A percentile compares a stretch with the other conserved stretches of the same genome.
These are phyloP conservation scores for Burhinus bistriatus DNA, from an alignment of 2,113 vertebrate genomes.

Conservation along the genomic window DNA sequence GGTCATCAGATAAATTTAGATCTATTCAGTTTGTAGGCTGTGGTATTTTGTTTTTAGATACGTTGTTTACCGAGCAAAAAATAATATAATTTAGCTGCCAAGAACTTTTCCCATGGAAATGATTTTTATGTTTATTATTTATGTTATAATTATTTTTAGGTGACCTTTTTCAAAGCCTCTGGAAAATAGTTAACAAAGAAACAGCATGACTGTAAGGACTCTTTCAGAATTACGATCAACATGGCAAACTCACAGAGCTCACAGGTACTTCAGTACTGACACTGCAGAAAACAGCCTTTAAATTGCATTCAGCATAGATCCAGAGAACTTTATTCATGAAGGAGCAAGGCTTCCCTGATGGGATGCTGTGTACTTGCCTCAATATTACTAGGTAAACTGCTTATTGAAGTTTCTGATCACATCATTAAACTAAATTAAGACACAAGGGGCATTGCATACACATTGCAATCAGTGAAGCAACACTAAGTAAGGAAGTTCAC, in stretches of 20 bases:
- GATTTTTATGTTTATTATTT: background rate
- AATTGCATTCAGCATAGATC: background rate
- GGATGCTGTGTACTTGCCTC: background rate
- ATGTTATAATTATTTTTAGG: background rate
- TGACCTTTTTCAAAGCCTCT: background rate
- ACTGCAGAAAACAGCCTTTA: background rate
- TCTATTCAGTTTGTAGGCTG: background rate
- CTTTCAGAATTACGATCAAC: background rate
- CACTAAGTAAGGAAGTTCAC: background rate
- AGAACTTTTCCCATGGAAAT: background rate
- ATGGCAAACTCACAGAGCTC: background rate
- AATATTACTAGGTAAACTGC: background rate
- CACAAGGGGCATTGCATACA: background rate
- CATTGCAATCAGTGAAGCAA: background rate
- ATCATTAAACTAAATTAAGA: conserved; percentile 10
- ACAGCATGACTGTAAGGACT: background rate
- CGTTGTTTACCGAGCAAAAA: background rate
- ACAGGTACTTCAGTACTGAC: background rate
- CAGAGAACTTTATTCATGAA: background rate
- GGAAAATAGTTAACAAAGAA: background rate
- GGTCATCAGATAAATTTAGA: conserved; percentile 43
- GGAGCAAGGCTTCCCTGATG: background rate
- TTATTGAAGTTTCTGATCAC: conserved; percentile 6
- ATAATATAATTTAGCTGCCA: background rate
- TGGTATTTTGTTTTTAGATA: background rate